Evolutionary conservation across 2,888 invertebrate species (phyloP).

Genomic region (Drosophila ezoana): DNA sequence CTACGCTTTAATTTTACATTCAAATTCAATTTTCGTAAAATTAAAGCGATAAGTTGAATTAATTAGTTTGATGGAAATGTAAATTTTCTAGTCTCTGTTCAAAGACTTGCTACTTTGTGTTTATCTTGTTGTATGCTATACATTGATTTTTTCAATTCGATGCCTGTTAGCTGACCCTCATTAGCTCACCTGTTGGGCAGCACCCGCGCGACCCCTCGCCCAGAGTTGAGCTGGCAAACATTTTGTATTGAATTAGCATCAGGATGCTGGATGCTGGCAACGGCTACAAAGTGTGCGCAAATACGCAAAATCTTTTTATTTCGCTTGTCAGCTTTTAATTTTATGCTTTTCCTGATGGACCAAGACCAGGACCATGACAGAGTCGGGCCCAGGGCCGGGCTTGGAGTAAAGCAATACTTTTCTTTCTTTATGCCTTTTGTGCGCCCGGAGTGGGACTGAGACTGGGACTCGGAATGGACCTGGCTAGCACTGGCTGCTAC

Average conservation of each 20-base stretch:
- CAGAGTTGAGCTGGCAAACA: conserved; percentile 29
- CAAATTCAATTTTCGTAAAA: no score
- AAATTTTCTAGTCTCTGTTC: no score
- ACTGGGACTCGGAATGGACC: conserved; percentile 9
- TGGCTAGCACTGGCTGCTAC: conserved; percentile 59
- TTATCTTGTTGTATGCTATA: neutral
- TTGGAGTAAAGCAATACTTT: conserved; percentile 15
- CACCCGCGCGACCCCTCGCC: neutral
- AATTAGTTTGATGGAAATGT: no score
- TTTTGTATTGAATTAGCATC: conserved; percentile 54
- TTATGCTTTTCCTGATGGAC: conserved; percentile 59
- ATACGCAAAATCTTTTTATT: conserved; percentile 79
- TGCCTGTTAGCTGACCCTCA: conserved; percentile 29
- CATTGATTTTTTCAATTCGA: neutral
- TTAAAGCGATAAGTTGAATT: no score
- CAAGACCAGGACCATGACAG: conserved; percentile 1
- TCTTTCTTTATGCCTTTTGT: conserved; percentile 42
- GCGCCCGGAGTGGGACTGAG: conserved; percentile 17
- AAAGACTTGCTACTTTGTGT: no score
- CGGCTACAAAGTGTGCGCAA: conserved; percentile 61
- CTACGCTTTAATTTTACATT: no score
- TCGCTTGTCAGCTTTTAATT: conserved; percentile 83
- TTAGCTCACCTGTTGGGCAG: conserved; percentile 7
- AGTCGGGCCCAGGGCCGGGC: conserved; percentile 1
- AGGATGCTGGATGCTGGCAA: conserved; percentile 35